Conservation (phyloP, 2,113 vertebrate species). For the Centropristis striata region DNA sequence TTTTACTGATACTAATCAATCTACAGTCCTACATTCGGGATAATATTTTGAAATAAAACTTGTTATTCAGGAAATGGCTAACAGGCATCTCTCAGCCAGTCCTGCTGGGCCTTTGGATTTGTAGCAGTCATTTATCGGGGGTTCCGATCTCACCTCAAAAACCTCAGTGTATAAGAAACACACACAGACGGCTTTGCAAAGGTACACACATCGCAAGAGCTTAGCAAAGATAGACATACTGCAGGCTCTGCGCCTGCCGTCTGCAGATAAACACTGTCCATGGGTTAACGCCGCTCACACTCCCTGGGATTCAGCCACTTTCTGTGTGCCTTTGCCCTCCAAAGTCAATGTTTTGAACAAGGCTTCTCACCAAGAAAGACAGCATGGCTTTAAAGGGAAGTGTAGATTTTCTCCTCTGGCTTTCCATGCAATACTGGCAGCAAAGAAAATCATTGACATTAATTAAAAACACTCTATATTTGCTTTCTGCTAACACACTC, state of each 20-base stretch:
- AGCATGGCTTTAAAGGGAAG: not conserved
- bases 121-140: slow-evolving; percentile 70
- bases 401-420: slow-evolving; percentile 9
- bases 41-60: slow-evolving; percentile 79
- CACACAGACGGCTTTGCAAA: slow-evolving; percentile 61
- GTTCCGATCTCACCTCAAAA: slow-evolving; percentile 71
- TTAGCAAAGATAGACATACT: slow-evolving; percentile 61
- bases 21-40: slow-evolving; percentile 49
- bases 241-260: slow-evolving; percentile 49
- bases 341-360: slow-evolving; percentile 56
- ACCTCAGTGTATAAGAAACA: slow-evolving; percentile 70
- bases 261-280: slow-evolving; percentile 54
- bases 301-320: slow-evolving; percentile 36
- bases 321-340: slow-evolving; percentile 34
- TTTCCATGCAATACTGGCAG: not conserved
- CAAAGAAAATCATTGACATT: not conserved
- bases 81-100: slow-evolving; percentile 65
- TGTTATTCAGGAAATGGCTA: slow-evolving; percentile 76
- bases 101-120: slow-evolving; percentile 65
- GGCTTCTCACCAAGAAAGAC: slow-evolving; percentile 38
- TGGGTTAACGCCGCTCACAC: slow-evolving; percentile 41
- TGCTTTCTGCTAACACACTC: not conserved
- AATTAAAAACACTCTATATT: not conserved
- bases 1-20: slow-evolving; percentile 76
- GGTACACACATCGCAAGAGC: slow-evolving; percentile 63